These are phyloP conservation scores for Cataglyphis cursor DNA, from an alignment of 2,888 invertebrate species.

Conservation along the genomic window DNA sequence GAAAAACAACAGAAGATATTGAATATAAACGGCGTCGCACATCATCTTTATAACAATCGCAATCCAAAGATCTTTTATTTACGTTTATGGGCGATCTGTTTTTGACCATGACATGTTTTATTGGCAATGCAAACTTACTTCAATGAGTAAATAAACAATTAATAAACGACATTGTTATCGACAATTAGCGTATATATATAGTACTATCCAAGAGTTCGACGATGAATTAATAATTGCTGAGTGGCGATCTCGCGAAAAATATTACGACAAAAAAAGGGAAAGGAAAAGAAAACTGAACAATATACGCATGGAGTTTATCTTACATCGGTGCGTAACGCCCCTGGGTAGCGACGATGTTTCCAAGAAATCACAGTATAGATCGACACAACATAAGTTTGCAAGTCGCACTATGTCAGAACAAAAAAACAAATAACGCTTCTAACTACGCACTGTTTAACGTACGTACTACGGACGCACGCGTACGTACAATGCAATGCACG, in stretches of 20 bases:
- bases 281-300: not conserved
- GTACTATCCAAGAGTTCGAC: not conserved
- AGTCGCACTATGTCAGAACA: not conserved
- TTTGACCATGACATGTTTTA: not conserved
- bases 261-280: not conserved
- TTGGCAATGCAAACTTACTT: not conserved
- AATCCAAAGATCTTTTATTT: not conserved
- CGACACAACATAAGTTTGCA: not conserved
- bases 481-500: not conserved
- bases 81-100: not conserved
- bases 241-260: not conserved
- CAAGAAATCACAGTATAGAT: not conserved
- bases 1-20: not conserved
- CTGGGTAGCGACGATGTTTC: not conserved
- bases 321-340: slow-evolving; percentile 22
- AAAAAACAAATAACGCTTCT: slow-evolving; percentile 29
- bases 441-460: slow-evolving; percentile 62
- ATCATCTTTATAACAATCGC: not conserved
- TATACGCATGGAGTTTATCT: slow-evolving; percentile 20
- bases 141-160: slow-evolving; percentile 1
- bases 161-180: not conserved
- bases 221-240: not conserved
- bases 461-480: slow-evolving; percentile 57
- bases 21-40: not conserved
- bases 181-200: not conserved